phyloP scores from a whole-genome alignment of 1,140 invertebrate species.

The Ooceraea biroi region DNA sequence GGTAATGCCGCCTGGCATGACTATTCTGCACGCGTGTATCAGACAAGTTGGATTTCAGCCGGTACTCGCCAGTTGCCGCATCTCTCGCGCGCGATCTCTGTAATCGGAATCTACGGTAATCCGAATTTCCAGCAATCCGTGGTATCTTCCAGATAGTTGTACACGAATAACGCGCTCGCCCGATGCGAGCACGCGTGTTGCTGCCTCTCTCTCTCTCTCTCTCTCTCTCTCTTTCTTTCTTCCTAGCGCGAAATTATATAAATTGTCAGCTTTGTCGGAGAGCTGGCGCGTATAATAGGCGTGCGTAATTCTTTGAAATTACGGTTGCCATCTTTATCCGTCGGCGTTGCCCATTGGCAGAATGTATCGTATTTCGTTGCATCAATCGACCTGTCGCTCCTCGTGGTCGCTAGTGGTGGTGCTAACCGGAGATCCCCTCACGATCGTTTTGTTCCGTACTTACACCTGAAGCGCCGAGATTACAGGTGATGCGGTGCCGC shows the following conservation, averaged over 20 bases:
- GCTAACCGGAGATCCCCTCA: neutral
- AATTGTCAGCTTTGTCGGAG: constrained; percentile 12
- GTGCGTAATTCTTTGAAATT: constrained; percentile 31
- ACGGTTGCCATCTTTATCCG: neutral
- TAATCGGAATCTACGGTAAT: constrained; percentile 18
- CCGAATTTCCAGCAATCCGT: neutral
- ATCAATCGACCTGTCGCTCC: constrained; percentile 31
- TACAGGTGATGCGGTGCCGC: constrained; percentile 32
- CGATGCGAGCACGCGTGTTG: no score
- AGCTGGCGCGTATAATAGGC: neutral
- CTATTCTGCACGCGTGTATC: neutral
- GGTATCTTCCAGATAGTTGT: neutral
- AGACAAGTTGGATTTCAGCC: neutral
- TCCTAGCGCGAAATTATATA: constrained; percentile 23
- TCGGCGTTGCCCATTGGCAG: neutral
- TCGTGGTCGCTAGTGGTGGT: neutral
- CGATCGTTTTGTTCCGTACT: constrained; percentile 25
- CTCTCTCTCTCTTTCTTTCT: no score
- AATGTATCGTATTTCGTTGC: constrained; percentile 6
- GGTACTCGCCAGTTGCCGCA: neutral
- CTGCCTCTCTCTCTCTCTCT: no score
- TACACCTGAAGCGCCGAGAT: constrained; percentile 32
- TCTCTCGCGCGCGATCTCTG: neutral
- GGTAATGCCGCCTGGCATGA: neutral
- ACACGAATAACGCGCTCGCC: neutral